phyloP scores from a whole-genome alignment of 2,888 invertebrate genomes.

The Drosophila putrida region DNA sequence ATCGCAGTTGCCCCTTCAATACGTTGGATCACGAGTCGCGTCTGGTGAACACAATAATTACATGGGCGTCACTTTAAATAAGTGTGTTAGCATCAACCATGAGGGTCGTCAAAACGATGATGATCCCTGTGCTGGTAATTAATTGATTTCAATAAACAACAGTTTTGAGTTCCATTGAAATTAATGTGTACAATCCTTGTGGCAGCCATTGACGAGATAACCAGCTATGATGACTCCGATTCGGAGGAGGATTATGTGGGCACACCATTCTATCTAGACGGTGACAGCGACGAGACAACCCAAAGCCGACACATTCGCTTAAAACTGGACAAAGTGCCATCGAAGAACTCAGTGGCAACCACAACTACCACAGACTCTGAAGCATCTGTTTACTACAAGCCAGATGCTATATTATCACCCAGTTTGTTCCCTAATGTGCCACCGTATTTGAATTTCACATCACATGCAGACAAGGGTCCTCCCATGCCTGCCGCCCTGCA shows the following conservation, averaged over 20 bases:
- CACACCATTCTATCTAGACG: constrained; percentile 77
- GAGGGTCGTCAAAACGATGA: constrained; percentile 68
- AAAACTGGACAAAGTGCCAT: constrained; percentile 43
- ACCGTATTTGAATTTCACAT: constrained; percentile 92
- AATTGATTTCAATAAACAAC: not conserved
- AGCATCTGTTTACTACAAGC: constrained; percentile 70
- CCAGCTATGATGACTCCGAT: constrained; percentile 82
- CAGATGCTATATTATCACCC: constrained; percentile 85
- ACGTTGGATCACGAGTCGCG: constrained; percentile 33
- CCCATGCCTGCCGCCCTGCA: constrained; percentile 90
- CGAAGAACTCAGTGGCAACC: constrained; percentile 59
- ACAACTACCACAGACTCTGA: constrained; percentile 59
- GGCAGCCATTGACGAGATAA: constrained; percentile 82
- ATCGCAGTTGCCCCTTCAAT: constrained; percentile 45
- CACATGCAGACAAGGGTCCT: constrained; percentile 88
- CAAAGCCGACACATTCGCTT: constrained; percentile 78
- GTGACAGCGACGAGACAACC: constrained; percentile 70
- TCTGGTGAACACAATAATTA: constrained; percentile 67
- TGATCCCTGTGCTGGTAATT: constrained; percentile 80
- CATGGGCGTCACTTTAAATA: constrained; percentile 72
- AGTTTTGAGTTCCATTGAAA: not conserved
- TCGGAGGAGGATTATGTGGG: constrained; percentile 84
- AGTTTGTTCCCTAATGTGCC: constrained; percentile 91
- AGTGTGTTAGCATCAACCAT: constrained; percentile 38
- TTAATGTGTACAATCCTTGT: not conserved